A percentile compares a stretch with the other conserved stretches of the same genome.
Evolutionary conservation across 2,113 vertebrate genomes (phyloP).

Genomic region (Ovis aries): DNA sequence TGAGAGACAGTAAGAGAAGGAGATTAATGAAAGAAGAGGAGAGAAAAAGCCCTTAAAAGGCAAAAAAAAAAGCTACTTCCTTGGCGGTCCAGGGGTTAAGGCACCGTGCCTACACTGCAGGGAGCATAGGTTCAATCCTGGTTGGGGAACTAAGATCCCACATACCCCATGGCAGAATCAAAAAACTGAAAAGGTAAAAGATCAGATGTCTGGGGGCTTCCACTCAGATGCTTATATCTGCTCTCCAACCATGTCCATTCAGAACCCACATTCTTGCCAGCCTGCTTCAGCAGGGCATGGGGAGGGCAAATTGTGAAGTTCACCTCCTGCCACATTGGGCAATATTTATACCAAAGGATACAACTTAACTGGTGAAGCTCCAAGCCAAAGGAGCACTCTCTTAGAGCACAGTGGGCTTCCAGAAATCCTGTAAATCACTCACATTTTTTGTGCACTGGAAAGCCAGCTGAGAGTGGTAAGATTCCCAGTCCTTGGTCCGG

Average conservation of each 20-base stretch:
- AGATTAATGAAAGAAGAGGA: not conserved
- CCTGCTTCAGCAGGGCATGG: not conserved
- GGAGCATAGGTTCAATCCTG: not conserved
- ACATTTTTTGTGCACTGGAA: not conserved
- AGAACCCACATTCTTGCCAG: not conserved
- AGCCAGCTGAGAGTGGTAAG: not conserved
- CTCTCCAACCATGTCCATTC: not conserved
- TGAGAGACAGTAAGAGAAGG: not conserved
- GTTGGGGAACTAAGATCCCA: not conserved
- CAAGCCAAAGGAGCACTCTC: not conserved
- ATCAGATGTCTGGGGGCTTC: not conserved
- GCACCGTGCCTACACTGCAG: not conserved
- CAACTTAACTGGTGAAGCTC: not conserved
- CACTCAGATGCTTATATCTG: not conserved
- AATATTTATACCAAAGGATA: not conserved
- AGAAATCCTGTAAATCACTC: not conserved
- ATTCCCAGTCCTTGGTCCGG: not conserved
- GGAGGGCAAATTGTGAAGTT: not conserved
- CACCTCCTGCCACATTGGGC: not conserved
- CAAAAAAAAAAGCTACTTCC: not conserved
- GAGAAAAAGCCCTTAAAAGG: not conserved
- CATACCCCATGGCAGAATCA: not conserved
- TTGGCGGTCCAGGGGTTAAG: not conserved
- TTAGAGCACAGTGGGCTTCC: not conserved
- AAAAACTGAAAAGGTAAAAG: not conserved